Base-by-base conservation (phyloP, 37 sponge, comb jelly and placozoan species). In the Lycopodina hypogea region DNA sequence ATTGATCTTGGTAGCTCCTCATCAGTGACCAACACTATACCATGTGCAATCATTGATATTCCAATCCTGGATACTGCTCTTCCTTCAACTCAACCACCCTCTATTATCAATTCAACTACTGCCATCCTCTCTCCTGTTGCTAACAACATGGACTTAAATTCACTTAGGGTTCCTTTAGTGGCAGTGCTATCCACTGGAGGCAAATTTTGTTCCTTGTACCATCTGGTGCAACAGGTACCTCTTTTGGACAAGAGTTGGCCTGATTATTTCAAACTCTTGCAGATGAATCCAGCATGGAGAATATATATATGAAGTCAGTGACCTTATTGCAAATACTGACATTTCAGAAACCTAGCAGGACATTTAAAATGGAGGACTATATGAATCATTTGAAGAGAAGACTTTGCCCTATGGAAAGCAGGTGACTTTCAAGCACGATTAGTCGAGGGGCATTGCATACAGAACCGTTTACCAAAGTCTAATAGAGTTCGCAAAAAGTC, bases 331-430 rank as follows among this genome's bases (percentile, higher is more conserved):
- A 50, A 23, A 69, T 69, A 6, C 74, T 81, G 18, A 29, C 72
- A 7, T 36, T 81, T 36, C 82, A 81, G 42, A 69, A 69, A 39
- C 82, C 82, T 14, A 59, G 65, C 35, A 7, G 66, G n/a, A 81
- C 42, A 62, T 39, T 51, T 29, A 81, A 72, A 33, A 62, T 11
- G 0, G 60, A 73, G 36, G 82, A 72, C 11, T 64, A 63, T 65
- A 34, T 72, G 66, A 62, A 19, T 48, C 65, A 28, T 38, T 52
- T 81, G n/a, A 36, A 81, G 41, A 11, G 73, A 42, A 26, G 82
- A 17, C 42, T 81, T n/a, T 22, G 50, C 36, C 22, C 74, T 72
- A 42, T 81, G 82, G 82, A n/a, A 28, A 59, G n/a, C 41, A 15
- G 81, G 81, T 53, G 60, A 80, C 60, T 9, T 80, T n/a, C 18